Evolutionary conservation across 2,113 vertebrate species (phyloP).

Genomic region (Nothobranchius kuhntae): DNA sequence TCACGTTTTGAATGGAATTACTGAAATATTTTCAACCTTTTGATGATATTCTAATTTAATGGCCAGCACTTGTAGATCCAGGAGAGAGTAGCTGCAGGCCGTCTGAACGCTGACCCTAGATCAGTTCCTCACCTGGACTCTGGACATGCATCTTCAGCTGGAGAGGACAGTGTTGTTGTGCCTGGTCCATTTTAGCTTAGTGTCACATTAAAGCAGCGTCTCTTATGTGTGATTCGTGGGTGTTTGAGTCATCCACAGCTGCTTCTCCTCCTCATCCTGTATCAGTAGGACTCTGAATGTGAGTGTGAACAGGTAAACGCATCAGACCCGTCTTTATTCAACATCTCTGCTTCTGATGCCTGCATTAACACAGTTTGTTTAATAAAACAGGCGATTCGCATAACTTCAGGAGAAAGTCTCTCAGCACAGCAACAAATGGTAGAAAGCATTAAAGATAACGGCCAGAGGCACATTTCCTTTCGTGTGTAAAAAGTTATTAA

Average conservation of each 20-base stretch:
- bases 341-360: too few species aligned
- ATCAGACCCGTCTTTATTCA: neutral
- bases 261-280: neutral
- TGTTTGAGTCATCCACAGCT: neutral
- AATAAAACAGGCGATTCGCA: too few species aligned
- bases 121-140: neutral
- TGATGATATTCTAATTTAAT: too few species aligned
- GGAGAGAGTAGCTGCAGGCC: neutral
- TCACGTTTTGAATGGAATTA: too few species aligned
- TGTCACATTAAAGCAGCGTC: neutral
- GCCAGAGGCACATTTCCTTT: too few species aligned
- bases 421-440: too few species aligned
- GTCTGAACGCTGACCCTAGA: neutral
- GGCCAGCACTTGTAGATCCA: too few species aligned
- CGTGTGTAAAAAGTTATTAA: too few species aligned
- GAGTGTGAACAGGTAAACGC: neutral
- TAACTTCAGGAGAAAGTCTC: too few species aligned
- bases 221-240: neutral
- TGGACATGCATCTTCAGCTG: constrained; percentile 2
- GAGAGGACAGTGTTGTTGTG: neutral
- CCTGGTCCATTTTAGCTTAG: neutral
- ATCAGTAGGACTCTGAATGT: neutral
- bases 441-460: too few species aligned
- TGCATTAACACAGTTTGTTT: too few species aligned
- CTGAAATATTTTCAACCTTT: too few species aligned